phyloP scores from a whole-genome alignment of 92 coral and sea anemone species.

The Paragorgia papillata region DNA sequence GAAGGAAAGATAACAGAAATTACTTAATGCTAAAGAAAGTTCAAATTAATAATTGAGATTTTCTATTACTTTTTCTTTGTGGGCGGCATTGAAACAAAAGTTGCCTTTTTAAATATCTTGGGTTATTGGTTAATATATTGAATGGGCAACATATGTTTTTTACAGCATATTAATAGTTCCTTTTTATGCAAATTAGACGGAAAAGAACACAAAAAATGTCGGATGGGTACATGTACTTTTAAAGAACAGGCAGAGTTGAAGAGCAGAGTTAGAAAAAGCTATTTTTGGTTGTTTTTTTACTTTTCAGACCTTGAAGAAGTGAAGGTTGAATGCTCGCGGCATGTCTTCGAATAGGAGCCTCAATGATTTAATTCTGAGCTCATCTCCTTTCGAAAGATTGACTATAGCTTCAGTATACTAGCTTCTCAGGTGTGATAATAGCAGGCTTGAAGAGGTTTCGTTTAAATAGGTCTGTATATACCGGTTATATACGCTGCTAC shows the following conservation, averaged over 20 bases:
- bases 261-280: not conserved
- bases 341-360: too few species aligned
- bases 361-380: too few species aligned
- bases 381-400: too few species aligned
- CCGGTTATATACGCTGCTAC: too few species aligned
- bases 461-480: too few species aligned
- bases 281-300: too few species aligned
- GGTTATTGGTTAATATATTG: slow-evolving; percentile 1
- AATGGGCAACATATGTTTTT: not conserved
- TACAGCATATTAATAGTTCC: not conserved
- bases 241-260: not conserved
- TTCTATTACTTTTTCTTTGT: not conserved
- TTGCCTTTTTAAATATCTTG: not conserved
- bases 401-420: too few species aligned
- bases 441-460: too few species aligned
- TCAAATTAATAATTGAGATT: not conserved
- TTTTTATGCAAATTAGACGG: not conserved
- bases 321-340: too few species aligned
- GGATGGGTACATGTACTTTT: not conserved
- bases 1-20: too few species aligned
- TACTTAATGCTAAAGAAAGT: not conserved
- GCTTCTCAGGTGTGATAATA: too few species aligned
- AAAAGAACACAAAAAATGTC: not conserved
- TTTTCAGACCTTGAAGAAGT: too few species aligned
- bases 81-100: not conserved